Evolutionary conservation across 2,888 invertebrate species (phyloP).

Genomic region (Hyalella azteca): DNA sequence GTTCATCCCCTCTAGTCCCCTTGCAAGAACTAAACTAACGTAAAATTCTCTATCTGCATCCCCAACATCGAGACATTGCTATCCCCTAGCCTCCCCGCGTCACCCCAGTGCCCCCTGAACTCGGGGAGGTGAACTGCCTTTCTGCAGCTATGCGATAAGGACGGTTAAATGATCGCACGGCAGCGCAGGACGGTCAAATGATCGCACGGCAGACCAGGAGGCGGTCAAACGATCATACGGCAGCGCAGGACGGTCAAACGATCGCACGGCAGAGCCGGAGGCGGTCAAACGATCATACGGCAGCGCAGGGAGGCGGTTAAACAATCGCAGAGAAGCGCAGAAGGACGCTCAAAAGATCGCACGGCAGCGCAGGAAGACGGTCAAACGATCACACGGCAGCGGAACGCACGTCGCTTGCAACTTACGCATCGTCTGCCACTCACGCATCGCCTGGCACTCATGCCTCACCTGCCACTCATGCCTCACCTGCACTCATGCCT

Average conservation of each 20-base stretch:
- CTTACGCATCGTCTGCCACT: background rate
- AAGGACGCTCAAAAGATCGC: background rate
- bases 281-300: background rate
- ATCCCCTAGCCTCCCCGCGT: too few relatives aligned
- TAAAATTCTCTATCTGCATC: too few relatives aligned
- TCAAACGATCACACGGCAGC: background rate
- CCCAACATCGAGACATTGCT: too few relatives aligned
- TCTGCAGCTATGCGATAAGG: background rate
- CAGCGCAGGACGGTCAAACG: background rate
- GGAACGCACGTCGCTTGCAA: too few relatives aligned
- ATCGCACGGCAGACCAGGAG: too few relatives aligned
- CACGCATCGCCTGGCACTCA: background rate
- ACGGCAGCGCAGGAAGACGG: background rate
- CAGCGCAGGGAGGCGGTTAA: background rate
- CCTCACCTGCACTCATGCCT: background rate
- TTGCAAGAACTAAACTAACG: too few relatives aligned
- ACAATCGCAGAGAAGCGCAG: too few relatives aligned
- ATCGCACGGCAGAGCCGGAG: too few relatives aligned
- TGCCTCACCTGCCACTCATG: background rate
- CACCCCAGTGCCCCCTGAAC: too few relatives aligned
- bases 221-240: background rate
- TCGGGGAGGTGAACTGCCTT: too few relatives aligned
- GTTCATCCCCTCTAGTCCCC: too few relatives aligned
- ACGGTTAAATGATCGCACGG: background rate
- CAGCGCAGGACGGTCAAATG: background rate